Base-by-base conservation (phyloP, 2,113 vertebrate genomes). In the Balaenoptera acutorostrata region DNA sequence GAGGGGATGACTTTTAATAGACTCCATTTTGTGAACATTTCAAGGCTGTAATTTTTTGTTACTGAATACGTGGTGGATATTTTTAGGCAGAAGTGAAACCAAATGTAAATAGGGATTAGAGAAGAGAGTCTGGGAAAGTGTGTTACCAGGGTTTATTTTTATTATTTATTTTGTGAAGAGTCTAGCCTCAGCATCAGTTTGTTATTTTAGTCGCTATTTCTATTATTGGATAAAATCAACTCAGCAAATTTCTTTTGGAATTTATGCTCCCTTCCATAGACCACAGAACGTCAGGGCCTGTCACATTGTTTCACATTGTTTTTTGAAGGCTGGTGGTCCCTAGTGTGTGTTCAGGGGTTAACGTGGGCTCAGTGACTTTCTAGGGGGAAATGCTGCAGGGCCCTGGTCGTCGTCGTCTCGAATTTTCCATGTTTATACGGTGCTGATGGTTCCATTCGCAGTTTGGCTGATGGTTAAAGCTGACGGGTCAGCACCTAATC, bases 41-140 rank as follows among this genome's bases (percentile, higher is more conserved):
- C 55, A 36, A 49, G 41, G 36, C 89, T 89, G 86, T 77, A 69
- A 25, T 85, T 85, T 69, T 90, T 55, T 71, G 64, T 88, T 92
- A 33, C 27, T 87, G 90, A 92, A 75, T 68, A 36, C 46, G 33
- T 29, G 57, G 61, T 83, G 17, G 66, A 25, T 97, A 93, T 96
- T 97, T 97, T 97, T 96, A 96, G 95, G 77, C 89, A 64, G 91
- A 95, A 61, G 68, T 72, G 57, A 97, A 96, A 74, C 64, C 64
- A 83, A 96, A 82, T 83, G 21, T 93, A 97, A 97, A 87, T 80
- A 89, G 36, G 57, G 72, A 96, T 93, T 82, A 87, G 94, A 96
- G 92, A 14, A 74, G 59, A 25, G 78, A 93, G 88, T 89, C 92
- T 97, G 97, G 90, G 97, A 97, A 96, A 91, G 44, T 72, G n/a